phyloP scores from a whole-genome alignment of 2,797 vertebrate species.

The Potorous gilbertii region DNA sequence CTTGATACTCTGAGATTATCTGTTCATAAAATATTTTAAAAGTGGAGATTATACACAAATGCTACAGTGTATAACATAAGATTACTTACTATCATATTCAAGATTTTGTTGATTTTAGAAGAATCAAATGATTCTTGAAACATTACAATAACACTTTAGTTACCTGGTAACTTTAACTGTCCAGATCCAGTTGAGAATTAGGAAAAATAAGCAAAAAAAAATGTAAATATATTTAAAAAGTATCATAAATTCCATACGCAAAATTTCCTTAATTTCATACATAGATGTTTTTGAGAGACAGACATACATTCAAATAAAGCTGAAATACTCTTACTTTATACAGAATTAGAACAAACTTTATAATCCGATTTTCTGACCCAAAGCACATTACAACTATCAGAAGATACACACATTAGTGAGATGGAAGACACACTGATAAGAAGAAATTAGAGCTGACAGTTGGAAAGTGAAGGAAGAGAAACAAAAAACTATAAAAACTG shows the following conservation, averaged over 20 bases:
- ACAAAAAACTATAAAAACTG: neutral
- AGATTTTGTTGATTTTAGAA: neutral
- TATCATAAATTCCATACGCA: neutral
- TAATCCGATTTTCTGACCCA: neutral
- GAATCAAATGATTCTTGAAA: neutral
- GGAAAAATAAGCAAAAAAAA: neutral
- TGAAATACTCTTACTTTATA: neutral
- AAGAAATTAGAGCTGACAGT: neutral
- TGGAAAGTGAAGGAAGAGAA: neutral
- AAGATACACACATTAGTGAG: neutral
- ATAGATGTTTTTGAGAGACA: neutral
- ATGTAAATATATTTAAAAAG: neutral
- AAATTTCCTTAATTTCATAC: neutral
- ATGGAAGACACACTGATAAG: neutral
- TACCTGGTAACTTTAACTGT: neutral
- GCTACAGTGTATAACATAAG: neutral
- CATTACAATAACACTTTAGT: neutral
- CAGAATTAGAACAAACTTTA: neutral
- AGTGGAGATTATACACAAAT: neutral
- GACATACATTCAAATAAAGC: neutral
- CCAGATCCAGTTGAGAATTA: neutral
- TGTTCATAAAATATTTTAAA: constrained; percentile 7
- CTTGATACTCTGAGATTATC: neutral
- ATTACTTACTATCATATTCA: neutral
- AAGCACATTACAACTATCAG: neutral